Evolutionary conservation across 2,113 vertebrate genomes (phyloP), one percentile per base, ranked within the genome.

Genomic region (Bubo blakistoni): DNA sequence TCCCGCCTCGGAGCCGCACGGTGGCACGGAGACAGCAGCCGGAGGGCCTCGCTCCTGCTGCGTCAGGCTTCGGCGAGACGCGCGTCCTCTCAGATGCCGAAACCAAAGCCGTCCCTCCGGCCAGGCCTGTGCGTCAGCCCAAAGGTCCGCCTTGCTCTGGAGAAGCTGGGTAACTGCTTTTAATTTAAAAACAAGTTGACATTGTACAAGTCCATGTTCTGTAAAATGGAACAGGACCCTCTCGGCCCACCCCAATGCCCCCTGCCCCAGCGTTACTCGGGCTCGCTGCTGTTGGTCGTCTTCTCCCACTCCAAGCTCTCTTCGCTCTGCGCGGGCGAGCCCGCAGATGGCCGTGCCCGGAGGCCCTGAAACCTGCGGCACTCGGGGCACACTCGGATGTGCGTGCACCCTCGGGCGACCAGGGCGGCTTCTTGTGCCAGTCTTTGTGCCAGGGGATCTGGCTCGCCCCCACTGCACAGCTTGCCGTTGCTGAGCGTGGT

Each of bases 281-380:
- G 99, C 98, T 98, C 99, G 97, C 99, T 99, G 98, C 99, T 99
- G 97, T 99, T 99, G 97, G 99, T 99, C 87, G 98, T 98, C 96
- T 99, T 99, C 86, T 99, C 99, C 99, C 99, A 99, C 84, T 99
- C 99, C 87, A 99, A 97, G 98, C 99, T 99, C 88, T 99, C 99
- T 54, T 99, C 99, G 49, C 99, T 99, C 90, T 97, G 99, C 2
- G 98, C 98, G 0, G 98, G 98, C 0, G 98, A 98, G 6, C 98
- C 98, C 9, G 96, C 97, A 3, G 97, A 21, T 0, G 98, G 98
- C 51, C 98, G 98, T 10, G 98, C 98, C 61, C 99, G 98, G 10
- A 99, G 98, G 51, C 99, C 99, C 97, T 99, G 99, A 96, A 99
- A 99, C 49, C 99, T 96, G 88, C 99, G 98, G 94, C 99, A 99